phyloP scores from a whole-genome alignment of 2,797 vertebrate genomes.

The Netta rufina region DNA sequence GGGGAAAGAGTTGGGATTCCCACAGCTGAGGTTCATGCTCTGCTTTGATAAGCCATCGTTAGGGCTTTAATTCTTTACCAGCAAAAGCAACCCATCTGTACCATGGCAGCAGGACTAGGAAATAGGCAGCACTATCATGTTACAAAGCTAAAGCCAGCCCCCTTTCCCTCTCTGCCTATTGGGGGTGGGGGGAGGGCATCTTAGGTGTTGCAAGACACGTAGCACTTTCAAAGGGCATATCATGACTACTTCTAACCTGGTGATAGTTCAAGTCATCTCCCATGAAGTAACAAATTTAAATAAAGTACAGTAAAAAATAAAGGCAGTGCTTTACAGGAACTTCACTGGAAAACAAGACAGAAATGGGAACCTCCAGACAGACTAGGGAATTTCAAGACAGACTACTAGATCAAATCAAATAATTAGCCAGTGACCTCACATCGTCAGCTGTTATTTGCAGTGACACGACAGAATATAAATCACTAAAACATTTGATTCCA shows the following conservation, averaged over 20 bases:
- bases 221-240: background rate
- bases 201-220: fast-evolving
- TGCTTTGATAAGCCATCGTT: background rate
- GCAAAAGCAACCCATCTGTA: background rate
- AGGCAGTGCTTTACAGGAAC: background rate
- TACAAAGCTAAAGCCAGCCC: background rate
- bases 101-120: background rate
- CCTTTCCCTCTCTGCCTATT: background rate
- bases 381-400: background rate
- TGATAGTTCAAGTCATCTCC: background rate
- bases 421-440: background rate
- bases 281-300: background rate
- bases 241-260: background rate
- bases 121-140: background rate
- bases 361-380: background rate
- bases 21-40: background rate
- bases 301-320: background rate
- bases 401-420: background rate
- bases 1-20: background rate
- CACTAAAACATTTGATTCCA: background rate
- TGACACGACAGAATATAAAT: constrained; percentile 2
- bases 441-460: background rate
- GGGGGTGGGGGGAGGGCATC: background rate
- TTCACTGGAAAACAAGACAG: background rate
- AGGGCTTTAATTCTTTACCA: background rate